phyloP scores from a whole-genome alignment of 2,113 vertebrate genomes.

The Microtus richardsoni region DNA sequence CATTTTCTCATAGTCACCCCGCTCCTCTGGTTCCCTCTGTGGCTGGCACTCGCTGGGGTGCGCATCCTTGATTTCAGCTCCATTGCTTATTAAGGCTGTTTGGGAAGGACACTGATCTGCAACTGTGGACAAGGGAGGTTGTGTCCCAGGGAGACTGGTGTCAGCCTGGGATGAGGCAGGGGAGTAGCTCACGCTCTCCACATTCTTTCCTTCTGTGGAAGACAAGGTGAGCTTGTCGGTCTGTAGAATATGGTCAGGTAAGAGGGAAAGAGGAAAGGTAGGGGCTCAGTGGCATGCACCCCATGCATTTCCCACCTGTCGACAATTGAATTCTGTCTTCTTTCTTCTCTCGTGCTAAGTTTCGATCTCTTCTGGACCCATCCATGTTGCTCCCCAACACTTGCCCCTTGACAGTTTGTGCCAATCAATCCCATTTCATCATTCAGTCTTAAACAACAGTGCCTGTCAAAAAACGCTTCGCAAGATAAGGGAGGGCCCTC shows the following conservation, averaged over 20 bases:
- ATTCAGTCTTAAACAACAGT: background rate
- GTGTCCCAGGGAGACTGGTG: background rate
- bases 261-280: background rate
- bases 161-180: background rate
- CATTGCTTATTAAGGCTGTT: background rate
- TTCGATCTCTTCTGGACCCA: constrained; percentile 29
- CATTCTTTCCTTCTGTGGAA: background rate
- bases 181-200: background rate
- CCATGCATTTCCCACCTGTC: background rate
- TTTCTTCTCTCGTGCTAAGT: background rate
- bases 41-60: background rate
- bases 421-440: constrained; percentile 20
- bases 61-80: background rate
- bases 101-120: background rate
- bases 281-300: background rate
- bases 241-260: background rate
- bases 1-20: background rate
- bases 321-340: background rate
- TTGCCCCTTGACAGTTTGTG: background rate
- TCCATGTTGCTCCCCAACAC: background rate
- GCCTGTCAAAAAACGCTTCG: background rate
- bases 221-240: background rate
- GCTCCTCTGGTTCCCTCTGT: background rate
- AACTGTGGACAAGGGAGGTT: background rate
- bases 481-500: constrained; percentile 24